These are phyloP conservation scores for Ciconia maguari DNA, from an alignment of 2,113 vertebrate species.

Conservation along the genomic window DNA sequence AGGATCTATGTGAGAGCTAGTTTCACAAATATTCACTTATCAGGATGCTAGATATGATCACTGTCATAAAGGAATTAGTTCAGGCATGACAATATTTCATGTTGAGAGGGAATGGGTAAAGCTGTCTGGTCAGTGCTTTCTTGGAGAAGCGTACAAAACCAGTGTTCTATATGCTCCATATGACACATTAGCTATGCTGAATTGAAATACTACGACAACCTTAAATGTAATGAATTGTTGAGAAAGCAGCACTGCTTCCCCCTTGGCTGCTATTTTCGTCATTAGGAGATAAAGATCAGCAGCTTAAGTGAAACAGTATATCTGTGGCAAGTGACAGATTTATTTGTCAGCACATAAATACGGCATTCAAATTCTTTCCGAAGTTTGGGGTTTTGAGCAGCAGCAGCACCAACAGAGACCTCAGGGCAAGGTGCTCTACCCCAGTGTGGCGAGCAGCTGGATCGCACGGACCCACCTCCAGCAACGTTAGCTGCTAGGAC, in stretches of 20 bases:
- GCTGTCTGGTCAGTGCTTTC: background rate
- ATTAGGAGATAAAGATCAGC: background rate
- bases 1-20: background rate
- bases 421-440: rapidly evolving
- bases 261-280: background rate
- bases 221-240: background rate
- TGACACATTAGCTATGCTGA: background rate
- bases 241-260: background rate
- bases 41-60: background rate
- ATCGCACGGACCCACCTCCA: rapidly evolving
- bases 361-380: background rate
- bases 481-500: background rate
- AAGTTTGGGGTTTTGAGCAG: background rate
- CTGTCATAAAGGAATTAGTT: background rate
- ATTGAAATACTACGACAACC: background rate
- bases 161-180: background rate
- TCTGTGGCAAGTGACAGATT: background rate
- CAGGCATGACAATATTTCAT: background rate
- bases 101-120: background rate
- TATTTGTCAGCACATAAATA: background rate
- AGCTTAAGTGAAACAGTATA: background rate
- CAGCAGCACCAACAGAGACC: background rate
- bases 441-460: background rate
- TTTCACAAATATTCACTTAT: background rate
- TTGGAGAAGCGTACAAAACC: background rate